Evolutionary conservation across 2,113 vertebrate genomes (phyloP).

Genomic region (Tachycineta bicolor): DNA sequence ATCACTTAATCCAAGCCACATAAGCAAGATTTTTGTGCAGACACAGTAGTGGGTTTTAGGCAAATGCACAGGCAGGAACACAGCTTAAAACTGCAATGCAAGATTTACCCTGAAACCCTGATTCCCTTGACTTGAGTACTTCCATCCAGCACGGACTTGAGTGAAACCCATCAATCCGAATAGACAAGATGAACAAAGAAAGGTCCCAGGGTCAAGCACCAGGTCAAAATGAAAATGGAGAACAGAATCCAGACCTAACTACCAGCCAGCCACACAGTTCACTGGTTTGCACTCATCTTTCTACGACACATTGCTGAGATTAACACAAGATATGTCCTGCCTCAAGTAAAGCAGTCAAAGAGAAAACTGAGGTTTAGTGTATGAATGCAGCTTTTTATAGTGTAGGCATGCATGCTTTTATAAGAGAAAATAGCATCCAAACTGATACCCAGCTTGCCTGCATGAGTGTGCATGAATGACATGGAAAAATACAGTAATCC

Average conservation of each 20-base stretch:
- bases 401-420: background rate
- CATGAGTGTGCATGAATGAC: background rate
- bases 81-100: background rate
- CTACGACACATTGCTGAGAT: background rate
- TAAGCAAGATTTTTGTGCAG: background rate
- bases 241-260: background rate
- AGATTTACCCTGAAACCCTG: background rate
- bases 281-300: background rate
- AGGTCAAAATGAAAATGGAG: background rate
- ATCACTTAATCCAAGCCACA: constrained; percentile 13
- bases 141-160: background rate
- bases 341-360: background rate
- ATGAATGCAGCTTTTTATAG: background rate
- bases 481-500: background rate
- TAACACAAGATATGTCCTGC: background rate
- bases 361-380: background rate
- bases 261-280: background rate
- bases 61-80: background rate
- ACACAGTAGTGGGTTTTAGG: background rate
- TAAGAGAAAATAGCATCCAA: background rate
- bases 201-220: background rate
- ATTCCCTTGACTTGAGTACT: background rate
- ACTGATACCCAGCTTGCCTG: background rate
- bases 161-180: background rate
- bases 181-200: constrained; percentile 4